Conservation (phyloP, 2,797 vertebrate genomes). For the Hippopotamyrus pictus region DNA sequence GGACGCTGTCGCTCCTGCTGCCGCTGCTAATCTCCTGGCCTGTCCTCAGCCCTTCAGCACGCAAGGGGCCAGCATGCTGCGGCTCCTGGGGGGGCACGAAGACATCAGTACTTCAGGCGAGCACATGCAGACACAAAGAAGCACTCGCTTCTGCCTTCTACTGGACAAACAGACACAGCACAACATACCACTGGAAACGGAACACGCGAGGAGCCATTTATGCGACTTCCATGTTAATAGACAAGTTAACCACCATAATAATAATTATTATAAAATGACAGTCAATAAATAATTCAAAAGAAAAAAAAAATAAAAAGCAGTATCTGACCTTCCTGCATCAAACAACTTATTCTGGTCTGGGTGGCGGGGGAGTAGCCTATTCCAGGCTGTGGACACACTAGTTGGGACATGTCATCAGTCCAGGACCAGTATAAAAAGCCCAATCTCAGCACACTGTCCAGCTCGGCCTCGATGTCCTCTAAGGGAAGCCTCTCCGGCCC, state of each 20-base stretch:
- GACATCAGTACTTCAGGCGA: background rate
- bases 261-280: background rate
- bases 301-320: no score
- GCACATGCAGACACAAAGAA: background rate
- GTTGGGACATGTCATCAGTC: background rate
- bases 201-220: background rate
- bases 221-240: background rate
- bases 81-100: background rate
- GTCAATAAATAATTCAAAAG: no score
- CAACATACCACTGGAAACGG: background rate
- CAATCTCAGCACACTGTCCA: background rate
- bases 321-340: background rate
- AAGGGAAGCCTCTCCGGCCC: background rate
- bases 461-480: background rate
- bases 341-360: background rate
- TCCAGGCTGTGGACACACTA: background rate
- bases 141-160: background rate
- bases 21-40: background rate
- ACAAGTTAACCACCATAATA: background rate
- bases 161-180: background rate
- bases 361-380: background rate
- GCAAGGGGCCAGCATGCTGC: background rate
- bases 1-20: constrained; percentile 28
- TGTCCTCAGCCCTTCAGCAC: constrained; percentile 1
- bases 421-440: background rate